Base-by-base conservation (phyloP, 2,797 vertebrate genomes). In the Enteromius anoplus region DNA sequence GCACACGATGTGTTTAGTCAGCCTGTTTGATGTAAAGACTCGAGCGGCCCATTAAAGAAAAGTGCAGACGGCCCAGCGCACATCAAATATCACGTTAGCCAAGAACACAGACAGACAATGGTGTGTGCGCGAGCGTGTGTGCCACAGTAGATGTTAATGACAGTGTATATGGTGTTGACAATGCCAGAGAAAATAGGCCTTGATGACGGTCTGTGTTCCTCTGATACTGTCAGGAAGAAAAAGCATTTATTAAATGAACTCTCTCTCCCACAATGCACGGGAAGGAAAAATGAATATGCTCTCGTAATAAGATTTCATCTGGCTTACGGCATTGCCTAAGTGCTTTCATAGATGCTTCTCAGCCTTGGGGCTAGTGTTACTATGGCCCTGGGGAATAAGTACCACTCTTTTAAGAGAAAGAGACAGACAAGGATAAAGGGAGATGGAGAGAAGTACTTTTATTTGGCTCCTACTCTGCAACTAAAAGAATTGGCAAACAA, bases 231-330 rank as follows among this genome's bases (percentile, higher is more conserved):
- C 89, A 83, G 69, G 89, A 92, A 90, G 92, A 89, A 88, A 89
- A 88, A 85, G 91, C 88, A 89, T 94, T 92, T 93, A 93, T 93
- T 93, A 91, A 92, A 91, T 93, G 92, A 93, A 93, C 90, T 89
- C 91, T 89, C 89, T 90, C 89, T 89, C 92, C 90, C 86, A 86
- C 78, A 93, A 92, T 93, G 92, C 92, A 93, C 92, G 90, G 81
- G 87, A 86, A 51, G 87, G 88, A 83, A 91, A 86, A 89, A 92
- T 88, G 91, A 92, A 92, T 92, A 91, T 85, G 91, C 82, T 42
- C 88, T 89, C 88, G 92, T 93, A 94, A 94, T 92, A 92, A 92
- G 93, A 92, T 94, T 93, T 93, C 92, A 93, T 94, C 90, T 92
- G 91, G 87, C 92, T 91, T 89, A 90, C 90, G 86, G 92, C 89